These are phyloP conservation scores for Boloria euphrosyne DNA, from an alignment of 2,888 invertebrate genomes.

Conservation along the genomic window DNA sequence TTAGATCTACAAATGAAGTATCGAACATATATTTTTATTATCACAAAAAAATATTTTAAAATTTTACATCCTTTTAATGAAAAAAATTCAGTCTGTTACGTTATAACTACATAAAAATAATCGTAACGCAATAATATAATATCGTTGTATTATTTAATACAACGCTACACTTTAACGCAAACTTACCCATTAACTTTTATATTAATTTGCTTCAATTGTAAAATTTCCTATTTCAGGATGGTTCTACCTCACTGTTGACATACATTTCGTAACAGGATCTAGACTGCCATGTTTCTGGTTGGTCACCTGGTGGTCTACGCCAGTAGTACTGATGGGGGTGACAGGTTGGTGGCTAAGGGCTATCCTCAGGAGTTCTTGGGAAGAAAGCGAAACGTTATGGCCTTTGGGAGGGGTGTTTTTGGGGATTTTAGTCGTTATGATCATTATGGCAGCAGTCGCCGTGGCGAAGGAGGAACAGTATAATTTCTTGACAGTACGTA, in stretches of 20 bases:
- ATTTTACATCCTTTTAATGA: too few relatives aligned
- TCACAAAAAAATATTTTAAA: too few relatives aligned
- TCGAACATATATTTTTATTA: too few relatives aligned
- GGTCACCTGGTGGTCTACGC: conserved; percentile 65
- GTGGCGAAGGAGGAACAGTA: conserved; percentile 76
- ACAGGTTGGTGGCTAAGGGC: conserved; percentile 74
- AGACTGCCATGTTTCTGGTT: conserved; percentile 67
- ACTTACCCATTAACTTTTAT: too few relatives aligned
- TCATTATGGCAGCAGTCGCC: conserved; percentile 66
- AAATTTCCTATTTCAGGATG: conserved; percentile 63
- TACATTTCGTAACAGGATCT: conserved; percentile 70
- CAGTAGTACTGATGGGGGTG: conserved; percentile 60
- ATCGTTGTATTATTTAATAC: neutral
- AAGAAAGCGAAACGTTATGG: conserved; percentile 59
- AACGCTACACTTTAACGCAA: too few relatives aligned
- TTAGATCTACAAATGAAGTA: too few relatives aligned
- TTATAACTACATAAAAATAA: too few relatives aligned
- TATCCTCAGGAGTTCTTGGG: conserved; percentile 56
- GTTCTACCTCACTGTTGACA: conserved; percentile 66
- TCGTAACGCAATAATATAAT: too few relatives aligned
- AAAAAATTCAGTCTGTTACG: too few relatives aligned
- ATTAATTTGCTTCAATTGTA: too few relatives aligned
- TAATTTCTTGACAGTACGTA: conserved; percentile 68
- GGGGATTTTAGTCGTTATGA: conserved; percentile 62
- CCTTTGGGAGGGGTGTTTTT: conserved; percentile 62